Evolutionary conservation across 2,888 invertebrate genomes (phyloP).

Genomic region (Deladenus siricidicola): DNA sequence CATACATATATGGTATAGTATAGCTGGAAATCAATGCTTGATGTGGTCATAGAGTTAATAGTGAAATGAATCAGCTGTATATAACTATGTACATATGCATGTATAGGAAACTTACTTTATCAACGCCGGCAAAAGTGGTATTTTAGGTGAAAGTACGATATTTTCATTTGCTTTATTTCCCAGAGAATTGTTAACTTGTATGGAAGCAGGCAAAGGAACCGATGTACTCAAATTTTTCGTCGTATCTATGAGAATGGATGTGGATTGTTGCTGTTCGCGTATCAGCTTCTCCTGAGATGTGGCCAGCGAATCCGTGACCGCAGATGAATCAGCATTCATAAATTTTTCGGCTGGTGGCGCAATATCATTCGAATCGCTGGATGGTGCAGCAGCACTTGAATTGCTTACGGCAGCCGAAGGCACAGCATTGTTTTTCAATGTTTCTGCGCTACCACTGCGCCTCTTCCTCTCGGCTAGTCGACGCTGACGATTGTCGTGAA

Average conservation of each 20-base stretch:
- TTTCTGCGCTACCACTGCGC: background rate
- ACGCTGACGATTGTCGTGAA: constrained; percentile 47
- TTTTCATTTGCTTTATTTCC: background rate
- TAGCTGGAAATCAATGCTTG: too few species aligned
- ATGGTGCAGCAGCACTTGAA: background rate
- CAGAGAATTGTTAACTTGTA: background rate
- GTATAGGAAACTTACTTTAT: background rate
- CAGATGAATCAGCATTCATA: background rate
- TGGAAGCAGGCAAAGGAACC: background rate
- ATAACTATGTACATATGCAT: too few species aligned
- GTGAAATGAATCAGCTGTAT: too few species aligned
- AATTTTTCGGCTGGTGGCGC: background rate
- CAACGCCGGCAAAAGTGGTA: background rate
- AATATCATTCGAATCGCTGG: background rate
- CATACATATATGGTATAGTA: too few species aligned
- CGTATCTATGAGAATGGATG: background rate
- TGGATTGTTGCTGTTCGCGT: background rate
- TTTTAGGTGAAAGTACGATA: background rate
- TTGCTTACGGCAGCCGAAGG: too few species aligned
- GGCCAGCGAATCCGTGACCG: background rate
- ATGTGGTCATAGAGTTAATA: too few species aligned
- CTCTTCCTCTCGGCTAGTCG: constrained; percentile 22
- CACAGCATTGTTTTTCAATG: background rate
- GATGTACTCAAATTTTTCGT: background rate
- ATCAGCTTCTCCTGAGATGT: background rate